Conservation (phyloP, 2,113 vertebrate genomes). For the Vulpes ferrilata region DNA sequence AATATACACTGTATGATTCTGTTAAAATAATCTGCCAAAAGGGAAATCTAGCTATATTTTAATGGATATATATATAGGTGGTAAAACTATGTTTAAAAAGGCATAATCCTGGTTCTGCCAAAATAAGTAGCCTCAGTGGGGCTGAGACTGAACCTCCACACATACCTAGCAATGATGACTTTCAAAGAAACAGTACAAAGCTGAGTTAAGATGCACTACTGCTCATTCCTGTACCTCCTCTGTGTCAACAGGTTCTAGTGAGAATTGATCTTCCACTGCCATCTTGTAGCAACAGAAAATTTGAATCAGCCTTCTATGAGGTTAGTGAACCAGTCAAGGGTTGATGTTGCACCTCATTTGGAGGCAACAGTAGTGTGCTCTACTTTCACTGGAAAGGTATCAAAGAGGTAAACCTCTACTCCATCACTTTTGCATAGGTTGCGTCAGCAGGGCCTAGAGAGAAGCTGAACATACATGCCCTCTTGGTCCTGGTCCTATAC, state of each 20-base stretch:
- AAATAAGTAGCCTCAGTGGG: neutral
- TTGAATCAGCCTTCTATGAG: neutral
- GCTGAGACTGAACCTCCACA: neutral
- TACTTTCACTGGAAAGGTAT: neutral
- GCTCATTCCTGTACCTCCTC: neutral
- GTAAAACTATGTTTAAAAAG: neutral
- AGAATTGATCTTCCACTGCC: neutral
- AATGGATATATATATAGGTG: neutral
- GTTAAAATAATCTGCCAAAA: neutral
- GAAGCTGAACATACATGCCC: neutral
- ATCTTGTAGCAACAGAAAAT: neutral
- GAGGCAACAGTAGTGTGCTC: neutral
- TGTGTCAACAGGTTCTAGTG: neutral
- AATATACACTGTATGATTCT: neutral
- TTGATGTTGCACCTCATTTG: neutral
- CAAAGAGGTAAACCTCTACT: neutral
- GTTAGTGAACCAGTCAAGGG: neutral
- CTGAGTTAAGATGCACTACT: neutral
- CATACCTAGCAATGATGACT: neutral
- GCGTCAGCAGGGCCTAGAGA: neutral
- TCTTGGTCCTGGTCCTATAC: neutral
- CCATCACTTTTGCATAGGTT: neutral
- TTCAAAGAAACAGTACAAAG: neutral
- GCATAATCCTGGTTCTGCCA: neutral
- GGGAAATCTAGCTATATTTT: neutral